Conservation (phyloP, 1,140 invertebrate species). For the Lepidurus couesii region DNA sequence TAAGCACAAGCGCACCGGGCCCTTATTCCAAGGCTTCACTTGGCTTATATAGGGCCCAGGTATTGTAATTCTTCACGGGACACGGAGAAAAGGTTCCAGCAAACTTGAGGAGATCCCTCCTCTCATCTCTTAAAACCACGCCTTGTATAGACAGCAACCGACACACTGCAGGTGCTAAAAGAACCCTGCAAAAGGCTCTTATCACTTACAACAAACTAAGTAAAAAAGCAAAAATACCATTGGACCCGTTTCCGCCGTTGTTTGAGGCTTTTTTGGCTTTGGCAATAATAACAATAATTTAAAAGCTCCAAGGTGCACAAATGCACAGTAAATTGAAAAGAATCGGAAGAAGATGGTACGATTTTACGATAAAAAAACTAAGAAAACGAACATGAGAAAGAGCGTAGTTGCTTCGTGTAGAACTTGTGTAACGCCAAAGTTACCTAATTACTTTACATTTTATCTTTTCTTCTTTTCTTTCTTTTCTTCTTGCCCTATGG, state of each 20-base stretch:
- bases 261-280: too few species aligned
- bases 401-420: neutral
- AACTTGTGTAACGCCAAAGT: too few species aligned
- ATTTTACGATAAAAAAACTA: neutral
- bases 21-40: constrained; percentile 18
- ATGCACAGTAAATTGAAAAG: too few species aligned
- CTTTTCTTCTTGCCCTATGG: neutral
- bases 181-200: too few species aligned
- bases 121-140: too few species aligned
- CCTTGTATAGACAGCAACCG: neutral
- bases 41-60: constrained; percentile 22
- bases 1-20: neutral
- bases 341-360: too few species aligned
- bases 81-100: neutral
- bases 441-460: too few species aligned
- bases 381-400: neutral
- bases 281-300: too few species aligned
- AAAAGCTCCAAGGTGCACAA: too few species aligned
- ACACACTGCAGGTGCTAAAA: neutral
- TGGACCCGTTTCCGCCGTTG: too few species aligned
- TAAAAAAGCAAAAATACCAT: too few species aligned
- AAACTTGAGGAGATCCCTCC: neutral
- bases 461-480: neutral
- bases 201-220: too few species aligned
- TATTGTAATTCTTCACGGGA: constrained; percentile 30